These are phyloP conservation scores for Riparia riparia DNA, from an alignment of 2,113 vertebrate genomes.

Conservation along the genomic window DNA sequence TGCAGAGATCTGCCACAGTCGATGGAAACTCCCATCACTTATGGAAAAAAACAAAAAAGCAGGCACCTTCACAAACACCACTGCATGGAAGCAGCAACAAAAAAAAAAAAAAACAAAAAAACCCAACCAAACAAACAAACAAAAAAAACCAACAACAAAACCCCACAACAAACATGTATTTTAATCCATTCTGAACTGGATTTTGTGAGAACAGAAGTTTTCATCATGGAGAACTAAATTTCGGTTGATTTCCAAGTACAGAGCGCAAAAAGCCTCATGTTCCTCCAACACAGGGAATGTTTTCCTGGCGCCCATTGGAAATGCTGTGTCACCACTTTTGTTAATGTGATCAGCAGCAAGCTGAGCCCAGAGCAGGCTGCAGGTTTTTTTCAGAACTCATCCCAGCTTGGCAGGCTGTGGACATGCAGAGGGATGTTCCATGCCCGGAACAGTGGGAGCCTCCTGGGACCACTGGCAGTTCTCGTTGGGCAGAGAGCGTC, in stretches of 20 bases:
- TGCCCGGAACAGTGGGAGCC: background rate
- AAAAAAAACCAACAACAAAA: too few species aligned
- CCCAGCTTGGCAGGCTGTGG: background rate
- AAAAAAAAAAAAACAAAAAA: too few species aligned
- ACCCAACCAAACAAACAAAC: too few species aligned
- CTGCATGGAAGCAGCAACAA: background rate
- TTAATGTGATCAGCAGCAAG: background rate
- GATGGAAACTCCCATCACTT: background rate
- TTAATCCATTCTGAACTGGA: background rate
- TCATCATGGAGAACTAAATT: background rate
- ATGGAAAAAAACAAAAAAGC: background rate
- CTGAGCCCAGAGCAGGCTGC: background rate
- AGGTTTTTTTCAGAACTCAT: background rate
- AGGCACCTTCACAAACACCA: background rate
- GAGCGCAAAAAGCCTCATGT: background rate
- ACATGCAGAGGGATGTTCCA: background rate
- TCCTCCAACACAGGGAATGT: background rate
- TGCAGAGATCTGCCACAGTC: background rate
- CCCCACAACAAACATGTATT: background rate
- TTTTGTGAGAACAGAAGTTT: constrained; percentile 14
- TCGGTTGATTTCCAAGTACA: background rate
- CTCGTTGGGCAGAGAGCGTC: rapidly evolving
- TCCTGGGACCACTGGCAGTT: background rate
- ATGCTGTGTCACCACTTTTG: background rate
- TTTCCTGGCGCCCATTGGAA: background rate